Evolutionary conservation across 2,797 vertebrate genomes (phyloP), one percentile per base, ranked within the genome.

Genomic region (Sylvia borin): DNA sequence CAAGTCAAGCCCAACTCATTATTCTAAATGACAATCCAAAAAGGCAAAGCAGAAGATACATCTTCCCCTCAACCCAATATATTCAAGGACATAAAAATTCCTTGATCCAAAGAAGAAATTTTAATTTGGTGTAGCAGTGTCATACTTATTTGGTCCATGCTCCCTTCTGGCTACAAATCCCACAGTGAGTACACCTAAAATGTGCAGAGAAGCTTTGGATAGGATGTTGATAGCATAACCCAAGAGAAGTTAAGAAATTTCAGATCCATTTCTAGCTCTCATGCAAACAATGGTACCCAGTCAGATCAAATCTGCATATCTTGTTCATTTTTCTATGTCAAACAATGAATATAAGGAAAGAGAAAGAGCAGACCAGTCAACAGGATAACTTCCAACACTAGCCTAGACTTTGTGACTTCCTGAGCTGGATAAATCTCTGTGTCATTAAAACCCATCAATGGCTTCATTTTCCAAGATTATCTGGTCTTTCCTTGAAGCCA

Each of bases 1-100:
- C 36, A 51, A 96, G 71, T 90, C 74, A 92, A 84, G 60, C 72
- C 72, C 88, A 74, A 91, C 31, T 36, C 92, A 85, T 95, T 85
- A 94, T 74, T 95, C 70, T 92, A 85, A 93, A 76, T 26, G 50
- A 65, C 55, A 84, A 54, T 58, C 36, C 55, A 64, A 91, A 93
- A 78, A 66, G 36, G 34, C 73, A 89, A 89, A 87, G 62, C 36
- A 54, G 36, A 85, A 94, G 60, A 58, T 76, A 72, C 55, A 85
- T 68, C 43, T 83, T 87, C 53, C 68, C n/a, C 73, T 47, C 16
- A 53, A 57, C 7, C 10, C 19, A 24, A 12, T 45, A 24, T 29
- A n/a, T 16, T 58, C 11, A 85, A 42, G 50, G 16, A 40, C 9
- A 57, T 19, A 54, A 77, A 73, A 78, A 75, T 54, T 82, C 29